Conservation (phyloP, 1,140 invertebrate species). For the Macrobrachium rosenbergii region DNA sequence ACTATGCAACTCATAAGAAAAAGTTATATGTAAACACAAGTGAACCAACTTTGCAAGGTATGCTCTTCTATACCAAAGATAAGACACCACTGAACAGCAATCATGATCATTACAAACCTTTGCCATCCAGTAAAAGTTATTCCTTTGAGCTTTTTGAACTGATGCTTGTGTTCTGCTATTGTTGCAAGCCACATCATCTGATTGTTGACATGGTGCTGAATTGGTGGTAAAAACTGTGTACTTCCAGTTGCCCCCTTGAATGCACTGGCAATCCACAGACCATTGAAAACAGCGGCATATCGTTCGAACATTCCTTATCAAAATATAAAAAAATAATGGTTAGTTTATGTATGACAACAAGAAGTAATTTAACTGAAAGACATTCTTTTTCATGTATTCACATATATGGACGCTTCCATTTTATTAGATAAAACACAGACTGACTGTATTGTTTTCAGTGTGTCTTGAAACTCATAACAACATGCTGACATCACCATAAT, state of each 20-base stretch:
- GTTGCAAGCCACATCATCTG: slow-evolving; percentile 58
- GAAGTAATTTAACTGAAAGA: no score
- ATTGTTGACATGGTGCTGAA: slow-evolving; percentile 71
- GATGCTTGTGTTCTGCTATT: slow-evolving; percentile 41
- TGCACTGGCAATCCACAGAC: slow-evolving; percentile 76
- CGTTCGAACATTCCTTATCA: slow-evolving; percentile 27
- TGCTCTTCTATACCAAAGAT: background rate
- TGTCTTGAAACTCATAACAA: no score
- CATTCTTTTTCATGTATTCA: no score
- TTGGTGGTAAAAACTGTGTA: slow-evolving; percentile 70
- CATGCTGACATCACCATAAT: no score
- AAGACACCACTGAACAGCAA: background rate
- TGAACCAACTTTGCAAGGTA: background rate
- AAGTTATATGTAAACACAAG: no score
- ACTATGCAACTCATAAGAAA: no score
- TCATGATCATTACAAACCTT: slow-evolving; percentile 48
- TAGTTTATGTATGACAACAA: background rate
- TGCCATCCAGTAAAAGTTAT: slow-evolving; percentile 75
- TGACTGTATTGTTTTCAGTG: no score
- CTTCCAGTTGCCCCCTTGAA: slow-evolving; percentile 74
- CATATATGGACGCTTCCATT: no score
- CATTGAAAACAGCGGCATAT: slow-evolving; percentile 72
- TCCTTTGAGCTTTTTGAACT: slow-evolving; percentile 69
- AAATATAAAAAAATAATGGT: background rate
- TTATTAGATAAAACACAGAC: no score